phyloP scores from a whole-genome alignment of 2,888 invertebrate species.

The Notodonta ziczac region DNA sequence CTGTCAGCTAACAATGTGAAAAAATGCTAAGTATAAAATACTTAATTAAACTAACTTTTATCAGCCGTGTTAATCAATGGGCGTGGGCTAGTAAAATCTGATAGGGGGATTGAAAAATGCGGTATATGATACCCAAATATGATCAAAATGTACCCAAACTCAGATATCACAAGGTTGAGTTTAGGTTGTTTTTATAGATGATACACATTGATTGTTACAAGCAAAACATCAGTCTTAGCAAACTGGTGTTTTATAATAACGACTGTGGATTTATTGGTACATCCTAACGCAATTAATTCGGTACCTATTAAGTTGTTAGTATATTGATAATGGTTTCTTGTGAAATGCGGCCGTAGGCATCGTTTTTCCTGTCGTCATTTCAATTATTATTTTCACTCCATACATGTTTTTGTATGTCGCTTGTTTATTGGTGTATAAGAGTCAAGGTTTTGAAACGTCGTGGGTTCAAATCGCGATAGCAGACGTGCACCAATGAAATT shows the following conservation, averaged over 20 bases:
- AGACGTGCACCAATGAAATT: no score
- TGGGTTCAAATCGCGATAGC: no score
- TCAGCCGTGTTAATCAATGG: constrained; percentile 77
- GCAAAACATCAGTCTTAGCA: constrained; percentile 56
- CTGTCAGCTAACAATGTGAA: constrained; percentile 73
- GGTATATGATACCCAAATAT: constrained; percentile 19
- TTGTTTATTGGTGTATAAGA: no score
- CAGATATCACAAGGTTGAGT: constrained; percentile 23
- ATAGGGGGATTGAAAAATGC: constrained; percentile 44
- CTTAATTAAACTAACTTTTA: constrained; percentile 76
- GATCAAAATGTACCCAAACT: constrained; percentile 23
- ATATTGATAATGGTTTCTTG: constrained; percentile 42
- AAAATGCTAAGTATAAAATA: constrained; percentile 75
- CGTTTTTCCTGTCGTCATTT: not conserved
- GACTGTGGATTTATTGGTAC: constrained; percentile 70
- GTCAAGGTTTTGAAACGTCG: no score
- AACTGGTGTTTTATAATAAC: constrained; percentile 68
- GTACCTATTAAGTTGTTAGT: constrained; percentile 69
- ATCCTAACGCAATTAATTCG: constrained; percentile 69
- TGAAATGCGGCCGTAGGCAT: constrained; percentile 7
- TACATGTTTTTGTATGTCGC: no score
- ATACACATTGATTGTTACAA: constrained; percentile 33
- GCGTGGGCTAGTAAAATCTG: constrained; percentile 71
- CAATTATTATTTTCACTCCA: no score
- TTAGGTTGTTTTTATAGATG: constrained; percentile 19